Base-by-base conservation (phyloP, 2,888 invertebrate species). In the Dasysyrphus tricinctus region DNA sequence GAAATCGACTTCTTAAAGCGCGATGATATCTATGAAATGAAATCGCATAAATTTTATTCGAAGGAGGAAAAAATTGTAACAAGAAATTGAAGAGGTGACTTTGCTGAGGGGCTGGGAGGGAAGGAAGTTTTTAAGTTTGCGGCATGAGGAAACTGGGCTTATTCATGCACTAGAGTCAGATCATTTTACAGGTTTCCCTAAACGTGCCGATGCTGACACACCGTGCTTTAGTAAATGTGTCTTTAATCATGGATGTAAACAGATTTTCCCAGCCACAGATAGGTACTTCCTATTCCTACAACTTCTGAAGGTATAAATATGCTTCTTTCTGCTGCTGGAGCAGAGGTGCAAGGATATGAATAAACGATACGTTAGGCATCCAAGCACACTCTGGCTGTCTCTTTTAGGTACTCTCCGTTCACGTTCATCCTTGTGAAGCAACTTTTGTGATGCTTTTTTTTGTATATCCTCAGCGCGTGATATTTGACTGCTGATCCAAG, bases 181-280 rank as follows among this genome's bases (percentile, higher is more conserved):
- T 29, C 49, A 59, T 63, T 81, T 74, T 74, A 73, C 78, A 86
- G 77, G 77, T 74, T 74, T 14, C 24, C 5, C 44, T 74, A 81
- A 86, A 81, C 81, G 85, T 86, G 81, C 85, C 80, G 80, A 85
- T 70, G 74, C 81, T 73, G 77, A 85, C 76, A 80, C 73, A 80
- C 80, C 63, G 70, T 78, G 65, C 78, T 74, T 82, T 78, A 73
- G 49, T 44, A 86, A 86, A 86, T 86, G 85, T 81, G 78, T 78
- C 82, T 82, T 86, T 86, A 86, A 86, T 86, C 85, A 86, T 86
- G 85, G 78, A 86, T 86, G 85, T 82, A 86, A 86, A 86, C 85
- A 86, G 85, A 86, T 86, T 86, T 86, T 82, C 85, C 61, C 81
- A 51, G 85, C 85, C 85, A 63, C 85, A 85, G 76, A 76, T 72